These are phyloP conservation scores for Kryptolebias marmoratus DNA, from an alignment of 2,113 vertebrate genomes.

Conservation along the genomic window DNA sequence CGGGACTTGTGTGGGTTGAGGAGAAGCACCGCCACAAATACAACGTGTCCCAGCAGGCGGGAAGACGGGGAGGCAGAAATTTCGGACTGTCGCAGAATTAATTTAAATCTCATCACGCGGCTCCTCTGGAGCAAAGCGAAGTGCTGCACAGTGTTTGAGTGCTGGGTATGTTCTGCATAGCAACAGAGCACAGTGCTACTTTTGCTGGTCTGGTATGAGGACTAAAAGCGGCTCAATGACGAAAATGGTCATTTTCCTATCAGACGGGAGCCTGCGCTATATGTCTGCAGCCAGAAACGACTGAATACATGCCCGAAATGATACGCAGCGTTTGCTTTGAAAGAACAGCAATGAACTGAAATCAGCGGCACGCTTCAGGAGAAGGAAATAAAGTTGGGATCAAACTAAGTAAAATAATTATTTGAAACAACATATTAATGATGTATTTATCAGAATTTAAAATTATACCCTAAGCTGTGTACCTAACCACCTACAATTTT, in stretches of 20 bases:
- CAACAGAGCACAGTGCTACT: constrained; percentile 64
- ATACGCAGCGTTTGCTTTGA: not conserved
- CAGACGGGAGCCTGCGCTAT: not conserved
- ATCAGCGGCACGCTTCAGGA: not conserved
- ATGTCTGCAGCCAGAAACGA: not conserved
- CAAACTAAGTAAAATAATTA: not conserved
- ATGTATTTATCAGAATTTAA: no score
- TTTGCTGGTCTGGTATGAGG: constrained; percentile 26
- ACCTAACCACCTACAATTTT: no score
- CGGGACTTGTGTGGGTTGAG: constrained; percentile 57
- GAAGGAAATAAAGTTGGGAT: not conserved
- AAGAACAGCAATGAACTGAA: not conserved
- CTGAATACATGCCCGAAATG: not conserved
- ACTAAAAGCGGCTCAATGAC: constrained; percentile 3
- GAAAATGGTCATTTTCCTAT: not conserved
- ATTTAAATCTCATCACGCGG: constrained; percentile 84
- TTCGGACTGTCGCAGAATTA: constrained; percentile 80
- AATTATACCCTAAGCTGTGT: no score
- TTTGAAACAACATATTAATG: no score
- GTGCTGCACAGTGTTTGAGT: constrained; percentile 65
- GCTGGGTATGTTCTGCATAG: constrained; percentile 69
- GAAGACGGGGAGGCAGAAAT: constrained; percentile 61
- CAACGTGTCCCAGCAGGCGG: constrained; percentile 65
- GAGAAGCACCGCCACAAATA: constrained; percentile 68
- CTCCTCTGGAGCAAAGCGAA: constrained; percentile 66